Evolutionary conservation across 2,113 vertebrate species (phyloP).

Genomic region (Circaetus gallicus): DNA sequence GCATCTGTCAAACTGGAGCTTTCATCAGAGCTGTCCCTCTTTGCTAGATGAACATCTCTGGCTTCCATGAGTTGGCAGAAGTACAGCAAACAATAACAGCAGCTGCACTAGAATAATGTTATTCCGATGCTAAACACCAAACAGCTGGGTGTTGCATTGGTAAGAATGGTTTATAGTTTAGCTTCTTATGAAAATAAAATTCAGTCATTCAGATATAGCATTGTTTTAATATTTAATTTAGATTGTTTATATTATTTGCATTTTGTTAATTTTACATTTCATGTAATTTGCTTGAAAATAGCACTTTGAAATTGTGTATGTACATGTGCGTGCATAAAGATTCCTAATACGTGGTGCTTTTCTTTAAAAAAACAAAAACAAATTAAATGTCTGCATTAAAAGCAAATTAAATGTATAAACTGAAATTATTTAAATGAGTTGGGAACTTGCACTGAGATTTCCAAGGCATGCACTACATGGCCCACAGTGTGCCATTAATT

Average conservation of each 20-base stretch:
- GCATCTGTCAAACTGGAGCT: conserved; percentile 64
- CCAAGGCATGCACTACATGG: neutral
- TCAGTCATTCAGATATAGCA: conserved; percentile 32
- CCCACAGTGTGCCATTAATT: neutral
- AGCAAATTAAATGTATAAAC: conserved; percentile 54
- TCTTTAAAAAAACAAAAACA: conserved; percentile 35
- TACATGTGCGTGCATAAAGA: conserved; percentile 48
- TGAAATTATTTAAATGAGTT: conserved; percentile 45
- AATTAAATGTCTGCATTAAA: conserved; percentile 49
- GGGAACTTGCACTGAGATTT: neutral
- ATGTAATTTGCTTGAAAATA: conserved; percentile 55
- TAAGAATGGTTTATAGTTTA: neutral
- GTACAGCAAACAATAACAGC: conserved; percentile 49
- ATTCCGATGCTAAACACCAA: conserved; percentile 8
- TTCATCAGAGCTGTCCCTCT: conserved; percentile 49
- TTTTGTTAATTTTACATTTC: conserved; percentile 68
- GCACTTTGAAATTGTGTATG: conserved; percentile 31
- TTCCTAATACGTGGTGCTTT: conserved; percentile 35
- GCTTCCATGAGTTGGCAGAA: conserved; percentile 50
- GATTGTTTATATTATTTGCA: conserved; percentile 54
- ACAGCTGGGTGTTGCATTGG: conserved; percentile 59
- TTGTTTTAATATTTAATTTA: conserved; percentile 59
- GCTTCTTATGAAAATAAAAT: conserved; percentile 55
- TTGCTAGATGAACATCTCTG: conserved; percentile 21
- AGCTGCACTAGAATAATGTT: conserved; percentile 58